Conservation (phyloP, 2,797 vertebrate species). For the Amazona ochrocephala region DNA sequence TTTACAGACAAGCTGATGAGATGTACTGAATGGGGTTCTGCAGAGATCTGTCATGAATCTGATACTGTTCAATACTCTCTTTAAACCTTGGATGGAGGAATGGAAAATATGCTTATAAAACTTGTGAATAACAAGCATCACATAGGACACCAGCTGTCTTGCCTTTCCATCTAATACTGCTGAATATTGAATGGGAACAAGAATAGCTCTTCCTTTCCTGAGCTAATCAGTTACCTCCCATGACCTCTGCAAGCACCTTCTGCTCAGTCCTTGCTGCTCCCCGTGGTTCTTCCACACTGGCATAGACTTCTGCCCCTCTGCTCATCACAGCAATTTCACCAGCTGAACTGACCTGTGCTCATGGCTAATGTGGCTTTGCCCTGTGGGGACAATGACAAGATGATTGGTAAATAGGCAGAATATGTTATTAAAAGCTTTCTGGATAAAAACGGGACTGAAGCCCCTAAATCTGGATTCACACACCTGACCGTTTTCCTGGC, state of each 20-base stretch:
- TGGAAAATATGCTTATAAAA: constrained; percentile 36
- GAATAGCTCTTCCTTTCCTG: constrained; percentile 47
- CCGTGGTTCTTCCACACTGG: not conserved
- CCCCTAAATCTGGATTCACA: not conserved
- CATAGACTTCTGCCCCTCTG: not conserved
- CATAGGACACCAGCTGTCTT: constrained; percentile 43
- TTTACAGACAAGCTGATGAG: not conserved
- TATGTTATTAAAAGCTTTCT: not conserved
- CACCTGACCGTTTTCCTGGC: not conserved
- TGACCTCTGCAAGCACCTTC: constrained; percentile 22
- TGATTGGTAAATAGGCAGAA: not conserved
- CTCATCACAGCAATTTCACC: not conserved
- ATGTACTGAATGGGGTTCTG: not conserved
- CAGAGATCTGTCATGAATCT: not conserved
- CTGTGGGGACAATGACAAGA: not conserved
- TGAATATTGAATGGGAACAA: constrained; percentile 49
- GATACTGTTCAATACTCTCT: not conserved
- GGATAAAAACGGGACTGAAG: not conserved
- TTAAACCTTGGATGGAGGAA: not conserved
- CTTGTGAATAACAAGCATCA: not conserved
- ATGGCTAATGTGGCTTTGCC: not conserved
- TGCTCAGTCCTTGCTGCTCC: not conserved
- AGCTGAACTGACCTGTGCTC: not conserved
- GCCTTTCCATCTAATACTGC: constrained; percentile 46
- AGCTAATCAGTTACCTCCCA: constrained; percentile 1